Base-by-base conservation (phyloP, 2,113 vertebrate genomes). In the Podilymbus podiceps region DNA sequence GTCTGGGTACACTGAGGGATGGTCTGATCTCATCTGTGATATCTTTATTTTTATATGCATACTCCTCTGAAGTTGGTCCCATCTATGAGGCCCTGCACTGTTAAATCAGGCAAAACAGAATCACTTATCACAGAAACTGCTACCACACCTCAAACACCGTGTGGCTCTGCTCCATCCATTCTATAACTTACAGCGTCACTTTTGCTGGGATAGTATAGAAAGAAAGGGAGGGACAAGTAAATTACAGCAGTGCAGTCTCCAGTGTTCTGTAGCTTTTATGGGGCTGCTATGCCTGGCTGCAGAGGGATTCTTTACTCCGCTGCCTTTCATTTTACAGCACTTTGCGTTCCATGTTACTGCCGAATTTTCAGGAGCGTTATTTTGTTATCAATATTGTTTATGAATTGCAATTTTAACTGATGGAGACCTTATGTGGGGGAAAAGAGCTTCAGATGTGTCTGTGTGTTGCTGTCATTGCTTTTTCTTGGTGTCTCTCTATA, bases 321-420 rank as follows among this genome's bases (percentile, higher is more conserved):
- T 67, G 66, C 35, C 24, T 83, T 91, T 83, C 46, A 16, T 78
- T 96, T 90, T 81, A 50, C 53, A 73, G 69, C 44, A n/a, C 81
- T 81, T 68, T 6, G 12, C n/a, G 35, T 42, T 84, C 60, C 33
- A 15, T 60, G 85, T 68, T 14, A 60, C 44, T 84, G 44, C 38
- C 2, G 4, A 49, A 68, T 79, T 90, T 88, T 89, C 75, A 66
- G 83, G 77, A 87, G 56, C 12, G 30, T 66, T 84, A 59, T 35
- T 84, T 84, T 68, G 80, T 68, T 89, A 72, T 56, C 7, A 5
- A 27, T 68, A 40, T 38, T 78, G 15, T 64, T 81, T 56, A 50
- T 56, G 69, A 78, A n/a, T 40, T 79, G 63, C 62, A 31, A 42
- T 62, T 93, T 93, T 94, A 96, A 95, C 91, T 87, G 86, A 88